These are phyloP conservation scores for Steinernema feltiae DNA, from an alignment of 1,140 invertebrate genomes.

Conservation along the genomic window DNA sequence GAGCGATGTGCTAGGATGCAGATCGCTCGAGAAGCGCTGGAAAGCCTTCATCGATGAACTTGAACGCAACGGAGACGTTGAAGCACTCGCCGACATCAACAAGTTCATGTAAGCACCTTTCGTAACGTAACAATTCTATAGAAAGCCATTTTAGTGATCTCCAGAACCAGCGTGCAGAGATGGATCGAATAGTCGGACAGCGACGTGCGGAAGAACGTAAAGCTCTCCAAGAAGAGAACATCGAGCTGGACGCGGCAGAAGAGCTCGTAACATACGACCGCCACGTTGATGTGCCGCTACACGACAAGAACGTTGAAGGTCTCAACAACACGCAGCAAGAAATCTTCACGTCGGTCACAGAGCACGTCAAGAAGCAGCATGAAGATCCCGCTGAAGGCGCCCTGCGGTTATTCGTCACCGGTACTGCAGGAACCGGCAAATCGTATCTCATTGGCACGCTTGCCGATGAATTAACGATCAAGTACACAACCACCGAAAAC, in stretches of 20 bases:
- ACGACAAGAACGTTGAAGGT: neutral
- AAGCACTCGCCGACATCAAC: neutral
- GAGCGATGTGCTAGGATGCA: neutral
- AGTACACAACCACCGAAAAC: neutral
- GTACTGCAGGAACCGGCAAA: constrained; percentile 21
- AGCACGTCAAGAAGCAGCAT: neutral
- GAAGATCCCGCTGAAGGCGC: neutral
- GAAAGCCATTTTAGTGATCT: neutral
- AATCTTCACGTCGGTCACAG: neutral
- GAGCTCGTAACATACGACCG: neutral
- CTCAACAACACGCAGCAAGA: neutral
- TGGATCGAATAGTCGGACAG: neutral
- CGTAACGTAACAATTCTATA: no score
- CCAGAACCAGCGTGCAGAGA: neutral
- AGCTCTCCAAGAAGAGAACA: neutral
- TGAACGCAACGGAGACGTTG: neutral
- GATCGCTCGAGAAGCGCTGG: neutral
- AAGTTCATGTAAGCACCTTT: neutral
- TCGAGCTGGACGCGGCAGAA: neutral
- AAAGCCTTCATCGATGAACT: neutral
- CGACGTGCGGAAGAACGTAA: neutral
- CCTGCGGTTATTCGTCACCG: neutral
- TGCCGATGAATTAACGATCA: neutral
- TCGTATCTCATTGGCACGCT: constrained; percentile 10
- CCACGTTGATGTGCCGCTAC: neutral